Evolutionary conservation across 2,113 vertebrate genomes (phyloP), one percentile per base, ranked within the genome.

Genomic region (Kryptolebias marmoratus): DNA sequence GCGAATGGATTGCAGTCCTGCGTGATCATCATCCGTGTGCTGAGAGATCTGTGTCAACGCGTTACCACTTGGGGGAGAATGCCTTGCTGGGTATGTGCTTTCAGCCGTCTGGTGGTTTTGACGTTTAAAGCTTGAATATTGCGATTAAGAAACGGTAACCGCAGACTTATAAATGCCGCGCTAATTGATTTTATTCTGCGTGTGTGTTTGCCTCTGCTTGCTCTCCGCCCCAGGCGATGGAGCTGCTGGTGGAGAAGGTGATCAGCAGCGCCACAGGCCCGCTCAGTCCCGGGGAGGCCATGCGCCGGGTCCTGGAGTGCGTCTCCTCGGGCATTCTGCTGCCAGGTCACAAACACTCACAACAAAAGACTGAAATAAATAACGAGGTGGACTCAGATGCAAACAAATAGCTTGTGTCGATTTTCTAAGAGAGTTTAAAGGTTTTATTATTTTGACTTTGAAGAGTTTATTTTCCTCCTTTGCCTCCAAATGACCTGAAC

Each of bases 1-100:
- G 95, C 95, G 49, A 96, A 95, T 0, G 90, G 93, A 61, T 91
- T 96, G 32, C 95, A 96, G 86, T 95, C 93, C 2, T 96, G 95
- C 49, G 95, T 95, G 68, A 94, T 95, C 28, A 81, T 96, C 80
- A 94, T 96, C 68, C 79, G 94, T 39, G 85, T 96, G 58, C 77
- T 96, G 42, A 88, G 93, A 59, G 95, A 96, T 85, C 82, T 96
- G 22, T 93, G 95, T 74, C 94, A 91, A 60, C 90, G 93, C 0
- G 92, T 95, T 73, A 94, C 95, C 48, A 92, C 94, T 8, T 96
- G 95, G 95, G 92, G 87, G 8, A 93, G 94, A 77, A 90, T 96
- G 85, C 93, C 95, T 0, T 57, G 84, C 77, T 96, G 95, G 95
- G 95, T 96, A 57, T 93, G 59, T 49, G 11, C 13, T 30, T 44